Evolutionary conservation across 1,140 invertebrate species (phyloP).

Genomic region (Trissolcus basalis): DNA sequence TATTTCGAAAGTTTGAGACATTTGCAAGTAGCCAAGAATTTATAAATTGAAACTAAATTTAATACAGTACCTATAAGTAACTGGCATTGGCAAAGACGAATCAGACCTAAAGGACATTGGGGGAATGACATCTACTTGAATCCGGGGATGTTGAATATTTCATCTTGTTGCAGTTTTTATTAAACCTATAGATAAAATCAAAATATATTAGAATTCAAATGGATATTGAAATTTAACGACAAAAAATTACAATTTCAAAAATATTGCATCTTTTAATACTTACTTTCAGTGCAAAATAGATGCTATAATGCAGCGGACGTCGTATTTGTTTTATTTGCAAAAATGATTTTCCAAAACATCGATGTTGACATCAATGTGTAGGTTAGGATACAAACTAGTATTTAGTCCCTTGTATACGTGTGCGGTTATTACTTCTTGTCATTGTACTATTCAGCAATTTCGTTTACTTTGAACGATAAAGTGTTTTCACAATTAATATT

Average conservation of each 20-base stretch:
- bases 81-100: constrained; percentile 73
- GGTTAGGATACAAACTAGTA: constrained; percentile 14
- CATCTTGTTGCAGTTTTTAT: constrained; percentile 73
- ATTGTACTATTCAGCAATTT: neutral
- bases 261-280: too few relatives aligned
- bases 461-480: neutral
- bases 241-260: too few relatives aligned
- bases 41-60: constrained; percentile 3
- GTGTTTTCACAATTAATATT: neutral
- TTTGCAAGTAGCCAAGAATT: too few relatives aligned
- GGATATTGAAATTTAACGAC: too few relatives aligned
- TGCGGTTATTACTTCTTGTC: neutral
- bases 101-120: constrained; percentile 67
- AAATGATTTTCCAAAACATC: constrained; percentile 4
- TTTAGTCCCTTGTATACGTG: neutral
- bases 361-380: constrained; percentile 16
- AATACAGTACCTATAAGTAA: constrained; percentile 71
- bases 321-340: neutral
- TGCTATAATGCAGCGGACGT: too few relatives aligned
- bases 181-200: too few relatives aligned
- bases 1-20: too few relatives aligned
- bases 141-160: constrained; percentile 81
- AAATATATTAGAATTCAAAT: too few relatives aligned
- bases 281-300: too few relatives aligned
- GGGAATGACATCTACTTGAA: constrained; percentile 72